Base-by-base conservation (phyloP, 1,140 invertebrate species). In the Orius laevigatus region DNA sequence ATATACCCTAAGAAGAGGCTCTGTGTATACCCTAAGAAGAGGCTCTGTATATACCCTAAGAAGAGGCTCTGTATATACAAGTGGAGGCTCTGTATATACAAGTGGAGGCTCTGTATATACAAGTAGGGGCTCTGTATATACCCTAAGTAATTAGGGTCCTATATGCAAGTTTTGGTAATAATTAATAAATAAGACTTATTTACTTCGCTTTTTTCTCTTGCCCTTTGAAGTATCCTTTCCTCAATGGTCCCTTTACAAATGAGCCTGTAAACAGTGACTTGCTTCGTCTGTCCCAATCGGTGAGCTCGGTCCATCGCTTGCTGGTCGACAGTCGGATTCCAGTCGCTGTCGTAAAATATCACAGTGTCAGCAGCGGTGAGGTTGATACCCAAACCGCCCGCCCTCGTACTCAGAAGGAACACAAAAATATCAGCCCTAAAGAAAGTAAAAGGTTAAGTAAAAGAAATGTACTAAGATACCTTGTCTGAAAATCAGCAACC, bases 291-390 rank as follows among this genome's bases (percentile, higher is more conserved):
- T 2, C 87, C 87, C 50, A 91, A 65, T 18, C 87, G 70, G 66
- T 92, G 87, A 1, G 87, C 87, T 34, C 89, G 72, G 69, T 91
- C 88, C 86, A 92, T 92, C 2, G 89, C 89, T 62, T 92, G 88
- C 60, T 92, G 85, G 69, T 93, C 89, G 11, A 91, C 87, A 0
- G 87, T 91, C 10, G 94, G 94, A 69, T 98, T 98, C 94, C 94
- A 98, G 66, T 99, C 95, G 15, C 87, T 93, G 63, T 99, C 95
- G 64, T 98, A 98, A 68, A 99, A 98, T 65, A 99, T 93, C 43
- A 98, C 95, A 60, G 94, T 98, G 66, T 98, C 94, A 12, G 94
- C 94, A 10, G 95, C 93, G 3, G 94, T 97, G 42, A 98, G 71
- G 68, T 98, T 98, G 59, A 98, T 98, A 53, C 95, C 95, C 32